phyloP scores from a whole-genome alignment of 2,113 vertebrate species.

The Rhombomys opimus region DNA sequence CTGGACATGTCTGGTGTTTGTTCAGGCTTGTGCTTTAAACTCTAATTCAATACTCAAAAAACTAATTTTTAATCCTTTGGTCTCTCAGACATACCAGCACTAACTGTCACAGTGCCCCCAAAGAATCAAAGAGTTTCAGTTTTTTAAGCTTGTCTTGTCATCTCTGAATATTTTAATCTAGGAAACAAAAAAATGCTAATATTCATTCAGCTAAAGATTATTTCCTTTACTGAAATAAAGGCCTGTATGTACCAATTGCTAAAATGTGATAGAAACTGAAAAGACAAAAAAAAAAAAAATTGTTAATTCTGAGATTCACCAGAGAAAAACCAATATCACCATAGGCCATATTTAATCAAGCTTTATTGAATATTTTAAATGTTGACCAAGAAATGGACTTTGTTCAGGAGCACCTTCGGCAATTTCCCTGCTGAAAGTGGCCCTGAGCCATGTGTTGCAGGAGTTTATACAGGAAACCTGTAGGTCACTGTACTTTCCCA shows the following conservation, averaged over 20 bases:
- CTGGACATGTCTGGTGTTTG: no score
- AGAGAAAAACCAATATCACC: background rate
- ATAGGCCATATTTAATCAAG: background rate
- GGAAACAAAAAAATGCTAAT: constrained; percentile 36
- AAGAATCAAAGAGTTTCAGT: background rate
- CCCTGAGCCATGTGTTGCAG: background rate
- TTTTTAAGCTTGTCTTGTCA: background rate
- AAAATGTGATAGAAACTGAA: background rate
- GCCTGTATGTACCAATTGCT: background rate
- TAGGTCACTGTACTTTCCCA: background rate
- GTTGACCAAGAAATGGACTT: background rate
- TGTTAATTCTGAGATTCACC: background rate
- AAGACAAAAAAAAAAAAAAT: background rate
- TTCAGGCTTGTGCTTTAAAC: no score
- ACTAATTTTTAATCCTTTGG: no score
- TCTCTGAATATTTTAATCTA: constrained; percentile 47
- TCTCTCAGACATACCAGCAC: background rate
- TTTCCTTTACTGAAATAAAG: constrained; percentile 40
- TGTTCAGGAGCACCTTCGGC: background rate
- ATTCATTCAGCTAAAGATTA: constrained; percentile 44
- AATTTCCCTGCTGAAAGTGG: background rate
- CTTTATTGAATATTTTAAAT: background rate
- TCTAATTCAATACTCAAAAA: no score
- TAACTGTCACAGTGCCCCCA: background rate
- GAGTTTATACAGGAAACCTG: background rate